phyloP scores from a whole-genome alignment of 2,113 vertebrate genomes.

The Ranitomeya variabilis region DNA sequence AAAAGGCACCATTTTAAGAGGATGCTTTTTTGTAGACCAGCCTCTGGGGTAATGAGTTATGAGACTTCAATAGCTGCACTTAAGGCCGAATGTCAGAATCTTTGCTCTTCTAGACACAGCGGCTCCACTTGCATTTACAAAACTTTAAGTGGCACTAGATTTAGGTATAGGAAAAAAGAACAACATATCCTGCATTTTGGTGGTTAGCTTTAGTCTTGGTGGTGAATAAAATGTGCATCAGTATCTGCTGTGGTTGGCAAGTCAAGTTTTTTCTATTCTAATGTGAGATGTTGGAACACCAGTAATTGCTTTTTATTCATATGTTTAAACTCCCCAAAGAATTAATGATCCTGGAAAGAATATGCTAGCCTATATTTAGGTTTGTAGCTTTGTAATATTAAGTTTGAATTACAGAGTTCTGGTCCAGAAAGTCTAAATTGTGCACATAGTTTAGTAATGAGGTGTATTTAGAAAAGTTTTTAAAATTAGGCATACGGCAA shows the following conservation, averaged over 20 bases:
- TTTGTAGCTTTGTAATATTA: neutral
- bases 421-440: neutral
- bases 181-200: conserved; percentile 83
- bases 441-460: neutral
- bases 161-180: conserved; percentile 78
- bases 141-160: conserved; percentile 79
- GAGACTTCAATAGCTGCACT: conserved; percentile 77
- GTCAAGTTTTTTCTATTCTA: conserved; percentile 14
- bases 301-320: conserved; percentile 27
- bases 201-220: conserved; percentile 70
- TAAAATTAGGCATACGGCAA: neutral
- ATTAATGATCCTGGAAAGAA: conserved; percentile 7
- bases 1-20: conserved; percentile 61
- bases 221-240: conserved; percentile 59
- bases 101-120: conserved; percentile 75
- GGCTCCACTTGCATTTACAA: conserved; percentile 84
- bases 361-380: neutral
- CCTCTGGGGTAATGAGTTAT: conserved; percentile 71
- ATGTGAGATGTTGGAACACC: neutral
- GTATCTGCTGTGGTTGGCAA: conserved; percentile 37
- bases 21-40: conserved; percentile 64
- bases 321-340: conserved; percentile 5
- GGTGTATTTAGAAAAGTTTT: neutral
- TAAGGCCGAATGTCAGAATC: conserved; percentile 74
- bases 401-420: no score